Evolutionary conservation across 2,797 vertebrate species (phyloP).

Genomic region (Bradypus variegatus): DNA sequence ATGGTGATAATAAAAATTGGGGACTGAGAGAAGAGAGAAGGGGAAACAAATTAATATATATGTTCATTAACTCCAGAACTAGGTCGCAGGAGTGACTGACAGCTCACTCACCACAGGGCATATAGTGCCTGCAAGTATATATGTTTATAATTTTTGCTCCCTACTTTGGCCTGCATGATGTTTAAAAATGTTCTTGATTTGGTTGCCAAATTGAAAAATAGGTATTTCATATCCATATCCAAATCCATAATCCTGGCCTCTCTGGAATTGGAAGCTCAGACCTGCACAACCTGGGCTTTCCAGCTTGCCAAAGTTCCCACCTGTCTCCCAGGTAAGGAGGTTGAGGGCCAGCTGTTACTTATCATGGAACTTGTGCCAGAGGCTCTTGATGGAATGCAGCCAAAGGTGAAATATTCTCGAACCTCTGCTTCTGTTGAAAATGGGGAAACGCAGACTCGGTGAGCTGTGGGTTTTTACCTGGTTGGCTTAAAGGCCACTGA

Average conservation of each 20-base stretch:
- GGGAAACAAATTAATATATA: neutral
- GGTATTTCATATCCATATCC: neutral
- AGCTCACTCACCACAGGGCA: neutral
- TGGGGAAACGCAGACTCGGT: neutral
- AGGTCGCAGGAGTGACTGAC: neutral
- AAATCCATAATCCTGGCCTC: neutral
- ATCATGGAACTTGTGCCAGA: neutral
- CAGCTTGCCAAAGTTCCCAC: neutral
- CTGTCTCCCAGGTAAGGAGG: neutral
- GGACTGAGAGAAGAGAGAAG: neutral
- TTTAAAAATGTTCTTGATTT: slow-evolving; percentile 20
- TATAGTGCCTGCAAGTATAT: neutral
- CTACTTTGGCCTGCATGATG: neutral
- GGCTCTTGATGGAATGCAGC: neutral
- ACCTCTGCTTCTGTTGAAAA: neutral
- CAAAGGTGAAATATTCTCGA: neutral
- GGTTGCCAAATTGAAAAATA: neutral
- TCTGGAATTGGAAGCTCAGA: neutral
- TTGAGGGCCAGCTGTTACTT: neutral
- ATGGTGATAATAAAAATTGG: neutral
- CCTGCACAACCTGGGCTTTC: neutral
- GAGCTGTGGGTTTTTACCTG: neutral
- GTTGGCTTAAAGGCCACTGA: neutral
- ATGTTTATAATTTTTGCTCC: neutral
- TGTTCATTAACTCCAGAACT: neutral